These are phyloP conservation scores for Anarhynchus alexandrinus DNA, from an alignment of 2,113 vertebrate species.

Conservation along the genomic window DNA sequence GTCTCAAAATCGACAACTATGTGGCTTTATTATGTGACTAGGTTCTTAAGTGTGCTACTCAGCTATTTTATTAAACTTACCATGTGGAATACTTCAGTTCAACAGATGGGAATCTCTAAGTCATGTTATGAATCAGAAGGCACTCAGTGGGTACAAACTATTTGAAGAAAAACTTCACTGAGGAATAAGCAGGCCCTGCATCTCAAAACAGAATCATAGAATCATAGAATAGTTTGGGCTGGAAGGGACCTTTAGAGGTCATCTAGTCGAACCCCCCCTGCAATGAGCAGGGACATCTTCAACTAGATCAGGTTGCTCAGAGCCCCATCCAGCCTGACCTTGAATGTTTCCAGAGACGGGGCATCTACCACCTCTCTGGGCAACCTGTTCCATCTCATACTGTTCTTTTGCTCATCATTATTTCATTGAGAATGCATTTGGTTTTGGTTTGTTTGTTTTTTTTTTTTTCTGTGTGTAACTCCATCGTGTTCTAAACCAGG, in stretches of 20 bases:
- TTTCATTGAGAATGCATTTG: background rate
- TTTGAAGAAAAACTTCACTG: background rate
- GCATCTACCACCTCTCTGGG: background rate
- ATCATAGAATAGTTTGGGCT: background rate
- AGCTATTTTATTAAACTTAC: constrained; percentile 27
- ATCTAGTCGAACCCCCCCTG: background rate
- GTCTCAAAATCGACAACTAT: constrained; percentile 13
- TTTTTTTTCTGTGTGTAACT: background rate
- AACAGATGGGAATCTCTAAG: constrained; percentile 32
- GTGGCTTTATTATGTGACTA: constrained; percentile 18
- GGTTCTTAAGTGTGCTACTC: constrained; percentile 5
- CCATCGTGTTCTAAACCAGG: background rate
- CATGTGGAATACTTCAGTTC: background rate
- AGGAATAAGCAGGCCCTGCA: background rate
- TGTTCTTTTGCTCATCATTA: background rate
- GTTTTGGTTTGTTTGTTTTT: background rate
- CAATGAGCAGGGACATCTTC: background rate
- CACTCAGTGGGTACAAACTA: background rate
- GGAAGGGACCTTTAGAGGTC: background rate
- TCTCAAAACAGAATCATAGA: background rate
- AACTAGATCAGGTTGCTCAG: background rate
- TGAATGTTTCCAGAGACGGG: background rate
- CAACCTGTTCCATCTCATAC: background rate
- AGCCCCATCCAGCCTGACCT: background rate
- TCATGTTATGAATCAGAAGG: background rate